Base-by-base conservation (phyloP, 2,888 invertebrate genomes). In the Malthinus seriepunctatus region DNA sequence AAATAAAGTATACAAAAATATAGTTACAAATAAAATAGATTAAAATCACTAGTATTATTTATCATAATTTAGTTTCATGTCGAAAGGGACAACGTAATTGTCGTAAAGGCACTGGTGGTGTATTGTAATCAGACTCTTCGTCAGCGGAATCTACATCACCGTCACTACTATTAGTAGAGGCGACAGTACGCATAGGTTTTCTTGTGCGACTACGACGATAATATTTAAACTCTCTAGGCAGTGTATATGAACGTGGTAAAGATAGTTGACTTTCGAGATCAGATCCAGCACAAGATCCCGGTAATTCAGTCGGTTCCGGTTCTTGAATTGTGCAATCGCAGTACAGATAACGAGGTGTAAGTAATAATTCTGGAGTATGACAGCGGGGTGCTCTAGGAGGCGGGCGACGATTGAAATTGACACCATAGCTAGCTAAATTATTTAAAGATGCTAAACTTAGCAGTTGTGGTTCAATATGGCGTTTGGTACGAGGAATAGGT, bases 111-210 rank as follows among this genome's bases (percentile, higher is more conserved):
- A 76, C 72, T 7, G 76, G 76, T 11, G 76, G 75, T n/a, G 76
- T 74, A 67, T 78, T 78, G 57, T 75, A 76, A 60, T 77, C 78
- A 7, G 76, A 76, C 56, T 76, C 78, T 59, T 92, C 91, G 63
- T 88, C 90, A 47, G 84, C 87, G 57, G 91, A 91, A 79, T 93
- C 92, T 5, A 92, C 92, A 76, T 92, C 92, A 56, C 92, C 93
- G 72, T 92, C 92, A 67, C 92, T 92, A 70, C 92, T 93, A 72
- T 93, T 93, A 34, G 91, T 92, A 66, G 91, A 91, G 8, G 89
- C 88, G 14, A 90, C 84, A 69, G 88, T 88, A 63, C 88, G 86
- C 86, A 56, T 85, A 79, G 63, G 86, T 82, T 59, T 87, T 79
- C 52, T 85, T 33, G 81, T 80, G 53, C 79, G 73, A 45, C 78